A percentile compares a stretch with the other conserved stretches of the same genome.
These are phyloP conservation scores for Cryptotermes secundus DNA, from an alignment of 1,140 invertebrate genomes.

Conservation along the genomic window DNA sequence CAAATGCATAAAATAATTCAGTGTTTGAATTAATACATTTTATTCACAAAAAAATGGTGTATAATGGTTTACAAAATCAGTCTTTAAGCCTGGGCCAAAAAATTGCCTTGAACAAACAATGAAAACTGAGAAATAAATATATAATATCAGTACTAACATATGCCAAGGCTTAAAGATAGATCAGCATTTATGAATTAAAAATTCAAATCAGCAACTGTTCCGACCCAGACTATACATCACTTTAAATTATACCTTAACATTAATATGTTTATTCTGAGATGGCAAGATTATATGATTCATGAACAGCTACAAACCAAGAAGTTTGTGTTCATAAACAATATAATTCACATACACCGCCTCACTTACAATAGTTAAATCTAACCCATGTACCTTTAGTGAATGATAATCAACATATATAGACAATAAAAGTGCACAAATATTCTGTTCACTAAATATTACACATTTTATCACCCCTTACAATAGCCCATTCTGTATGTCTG, in stretches of 20 bases:
- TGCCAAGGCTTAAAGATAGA: not conserved
- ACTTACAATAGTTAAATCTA: too few relatives aligned
- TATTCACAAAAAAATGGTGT: not conserved
- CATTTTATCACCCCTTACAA: too few relatives aligned
- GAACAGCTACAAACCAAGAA: too few relatives aligned
- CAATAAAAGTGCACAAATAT: too few relatives aligned
- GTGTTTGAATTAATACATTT: not conserved
- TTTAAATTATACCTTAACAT: not conserved
- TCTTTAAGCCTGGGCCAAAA: slow-evolving; percentile 27
- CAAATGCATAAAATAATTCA: not conserved
- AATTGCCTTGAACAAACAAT: slow-evolving; percentile 9
- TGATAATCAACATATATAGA: too few relatives aligned
- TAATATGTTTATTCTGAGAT: not conserved
- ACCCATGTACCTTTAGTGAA: too few relatives aligned
- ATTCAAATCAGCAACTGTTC: not conserved
- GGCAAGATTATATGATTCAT: too few relatives aligned
- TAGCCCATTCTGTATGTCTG: too few relatives aligned
- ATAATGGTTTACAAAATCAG: slow-evolving; percentile 19
- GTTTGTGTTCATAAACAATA: too few relatives aligned
- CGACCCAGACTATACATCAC: not conserved
- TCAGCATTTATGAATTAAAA: not conserved
- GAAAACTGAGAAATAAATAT: not conserved
- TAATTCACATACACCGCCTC: too few relatives aligned
- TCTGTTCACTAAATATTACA: too few relatives aligned
- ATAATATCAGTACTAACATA: not conserved